These are phyloP conservation scores for Alcis repandata DNA, from an alignment of 2,888 invertebrate genomes.

Conservation along the genomic window DNA sequence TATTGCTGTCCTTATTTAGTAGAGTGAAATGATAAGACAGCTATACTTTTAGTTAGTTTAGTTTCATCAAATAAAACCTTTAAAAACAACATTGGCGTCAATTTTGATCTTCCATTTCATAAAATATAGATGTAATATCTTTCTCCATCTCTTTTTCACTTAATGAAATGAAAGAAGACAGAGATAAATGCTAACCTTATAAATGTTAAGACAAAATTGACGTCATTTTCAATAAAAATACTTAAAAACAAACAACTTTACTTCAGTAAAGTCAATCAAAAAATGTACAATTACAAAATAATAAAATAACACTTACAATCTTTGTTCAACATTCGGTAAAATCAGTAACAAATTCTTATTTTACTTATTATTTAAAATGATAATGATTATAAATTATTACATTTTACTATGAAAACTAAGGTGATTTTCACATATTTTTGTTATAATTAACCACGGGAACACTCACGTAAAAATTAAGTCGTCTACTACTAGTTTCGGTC, in stretches of 20 bases:
- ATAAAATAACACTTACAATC: constrained; percentile 28
- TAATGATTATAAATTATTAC: constrained; percentile 1
- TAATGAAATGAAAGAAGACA: neutral
- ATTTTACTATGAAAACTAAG: too few relatives aligned
- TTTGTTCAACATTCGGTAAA: constrained; percentile 28
- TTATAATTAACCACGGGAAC: too few relatives aligned
- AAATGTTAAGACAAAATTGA: neutral
- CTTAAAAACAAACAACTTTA: constrained; percentile 20
- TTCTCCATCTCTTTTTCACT: neutral
- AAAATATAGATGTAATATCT: neutral
- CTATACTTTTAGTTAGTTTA: neutral
- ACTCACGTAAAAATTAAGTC: too few relatives aligned
- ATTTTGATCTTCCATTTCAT: neutral
- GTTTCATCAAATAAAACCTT: neutral
- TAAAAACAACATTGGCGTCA: neutral
- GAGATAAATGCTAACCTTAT: neutral
- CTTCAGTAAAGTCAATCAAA: constrained; percentile 29
- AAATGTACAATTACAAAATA: constrained; percentile 19
- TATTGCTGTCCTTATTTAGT: neutral
- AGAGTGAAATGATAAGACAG: too few relatives aligned
- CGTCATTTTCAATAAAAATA: neutral
- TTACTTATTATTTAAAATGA: neutral
- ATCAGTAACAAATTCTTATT: constrained; percentile 13
- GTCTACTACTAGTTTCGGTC: too few relatives aligned
- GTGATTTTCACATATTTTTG: too few relatives aligned